Percentiles rank a stretch among this genome's conserved stretches.
These are phyloP conservation scores for Antechinus stuartii DNA, from an alignment of 2,113 vertebrate species.

Conservation along the genomic window DNA sequence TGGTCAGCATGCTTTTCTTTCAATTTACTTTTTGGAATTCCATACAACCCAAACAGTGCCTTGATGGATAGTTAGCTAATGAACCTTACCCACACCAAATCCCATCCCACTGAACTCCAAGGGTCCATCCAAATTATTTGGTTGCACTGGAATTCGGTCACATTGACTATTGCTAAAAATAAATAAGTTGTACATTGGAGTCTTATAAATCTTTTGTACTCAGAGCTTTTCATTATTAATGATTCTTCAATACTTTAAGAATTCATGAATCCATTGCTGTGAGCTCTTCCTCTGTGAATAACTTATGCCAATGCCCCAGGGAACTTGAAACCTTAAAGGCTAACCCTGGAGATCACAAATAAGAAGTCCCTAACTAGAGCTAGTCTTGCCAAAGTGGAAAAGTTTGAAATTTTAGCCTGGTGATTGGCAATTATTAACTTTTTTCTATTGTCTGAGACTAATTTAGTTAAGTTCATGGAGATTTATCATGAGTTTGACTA, in stretches of 20 bases:
- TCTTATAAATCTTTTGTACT: slow-evolving; percentile 15
- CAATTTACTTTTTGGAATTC: slow-evolving; percentile 40
- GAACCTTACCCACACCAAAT: background rate
- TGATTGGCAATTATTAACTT: background rate
- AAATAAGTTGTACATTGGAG: background rate
- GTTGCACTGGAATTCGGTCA: background rate
- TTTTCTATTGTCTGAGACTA: background rate
- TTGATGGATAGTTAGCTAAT: slow-evolving; percentile 4
- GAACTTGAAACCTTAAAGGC: background rate
- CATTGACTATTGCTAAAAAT: background rate
- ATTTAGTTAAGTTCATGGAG: background rate
- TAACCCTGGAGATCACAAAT: background rate
- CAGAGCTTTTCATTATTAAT: background rate
- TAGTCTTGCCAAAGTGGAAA: background rate
- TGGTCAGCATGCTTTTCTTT: background rate
- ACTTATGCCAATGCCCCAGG: background rate
- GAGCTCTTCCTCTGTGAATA: background rate
- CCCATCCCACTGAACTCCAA: background rate
- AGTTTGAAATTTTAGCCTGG: background rate
- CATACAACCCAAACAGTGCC: background rate
- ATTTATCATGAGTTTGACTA: background rate
- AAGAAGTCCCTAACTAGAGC: background rate
- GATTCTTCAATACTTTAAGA: background rate
- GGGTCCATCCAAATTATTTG: background rate
- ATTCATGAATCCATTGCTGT: background rate